Conservation (phyloP, 2,888 invertebrate species). For the Choristoneura rosaceana region DNA sequence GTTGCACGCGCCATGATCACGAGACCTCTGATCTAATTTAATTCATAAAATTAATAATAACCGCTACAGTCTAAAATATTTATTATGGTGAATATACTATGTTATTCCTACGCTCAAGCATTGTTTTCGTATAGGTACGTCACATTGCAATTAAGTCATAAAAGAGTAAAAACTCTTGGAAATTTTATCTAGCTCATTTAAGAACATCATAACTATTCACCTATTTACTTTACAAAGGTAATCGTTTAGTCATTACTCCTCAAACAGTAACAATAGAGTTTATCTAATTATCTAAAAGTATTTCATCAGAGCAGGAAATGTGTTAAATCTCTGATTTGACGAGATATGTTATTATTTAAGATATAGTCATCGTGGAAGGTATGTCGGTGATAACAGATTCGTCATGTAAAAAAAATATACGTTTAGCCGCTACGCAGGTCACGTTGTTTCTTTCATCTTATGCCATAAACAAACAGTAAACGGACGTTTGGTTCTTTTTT, state of each 20-base stretch:
- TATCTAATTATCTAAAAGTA: background rate
- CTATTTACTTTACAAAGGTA: constrained; percentile 6
- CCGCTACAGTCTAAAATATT: no score
- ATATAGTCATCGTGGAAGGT: constrained; percentile 16
- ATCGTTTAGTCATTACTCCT: background rate
- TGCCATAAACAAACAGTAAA: constrained; percentile 7
- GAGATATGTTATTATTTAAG: constrained; percentile 26
- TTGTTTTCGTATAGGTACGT: background rate
- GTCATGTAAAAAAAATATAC: constrained; percentile 31
- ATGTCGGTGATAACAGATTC: constrained; percentile 29
- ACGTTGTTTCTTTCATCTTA: constrained; percentile 7
- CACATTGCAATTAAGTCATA: background rate
- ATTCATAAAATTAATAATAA: no score
- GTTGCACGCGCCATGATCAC: no score
- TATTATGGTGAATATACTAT: background rate
- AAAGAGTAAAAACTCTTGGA: constrained; percentile 1
- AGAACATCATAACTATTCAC: background rate
- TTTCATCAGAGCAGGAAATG: constrained; percentile 20
- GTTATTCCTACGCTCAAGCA: background rate
- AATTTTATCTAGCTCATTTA: background rate
- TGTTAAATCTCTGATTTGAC: constrained; percentile 18
- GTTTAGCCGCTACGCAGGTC: constrained; percentile 14
- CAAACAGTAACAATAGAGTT: background rate
- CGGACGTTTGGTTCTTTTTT: background rate
- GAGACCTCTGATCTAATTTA: no score